phyloP scores from a whole-genome alignment of 2,113 vertebrate genomes.

The Charadrius vociferus region DNA sequence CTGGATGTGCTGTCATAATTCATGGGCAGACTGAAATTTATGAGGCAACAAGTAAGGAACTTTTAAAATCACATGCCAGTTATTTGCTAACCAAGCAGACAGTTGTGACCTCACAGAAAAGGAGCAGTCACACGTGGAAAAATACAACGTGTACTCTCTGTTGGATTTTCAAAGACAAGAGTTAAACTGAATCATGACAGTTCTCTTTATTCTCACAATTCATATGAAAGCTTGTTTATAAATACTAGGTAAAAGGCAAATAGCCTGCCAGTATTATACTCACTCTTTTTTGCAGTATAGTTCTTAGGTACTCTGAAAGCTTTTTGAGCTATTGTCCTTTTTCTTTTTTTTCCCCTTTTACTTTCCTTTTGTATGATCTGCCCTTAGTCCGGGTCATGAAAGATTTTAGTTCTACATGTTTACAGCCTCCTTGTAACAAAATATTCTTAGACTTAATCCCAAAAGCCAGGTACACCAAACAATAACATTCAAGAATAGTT shows the following conservation, averaged over 20 bases:
- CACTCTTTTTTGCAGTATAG: not conserved
- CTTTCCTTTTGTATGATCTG: not conserved
- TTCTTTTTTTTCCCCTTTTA: not conserved
- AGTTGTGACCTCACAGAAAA: not conserved
- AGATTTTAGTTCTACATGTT: not conserved
- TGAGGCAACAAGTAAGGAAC: not conserved
- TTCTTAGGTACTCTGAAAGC: not conserved
- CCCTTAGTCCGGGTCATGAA: not conserved
- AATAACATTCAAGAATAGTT: not conserved
- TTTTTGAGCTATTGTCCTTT: not conserved
- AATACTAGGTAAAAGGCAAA: not conserved
- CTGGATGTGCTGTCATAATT: not conserved
- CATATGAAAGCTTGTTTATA: not conserved
- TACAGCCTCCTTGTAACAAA: not conserved
- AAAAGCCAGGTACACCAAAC: not conserved
- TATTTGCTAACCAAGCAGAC: not conserved
- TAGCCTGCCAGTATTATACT: not conserved
- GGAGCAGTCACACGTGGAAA: not conserved
- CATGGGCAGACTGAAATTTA: not conserved
- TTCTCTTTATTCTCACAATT: not conserved
- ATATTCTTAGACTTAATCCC: not conserved
- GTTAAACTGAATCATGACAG: not conserved
- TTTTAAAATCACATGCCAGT: accelerated
- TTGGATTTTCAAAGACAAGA: not conserved
- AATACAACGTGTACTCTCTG: accelerated